A percentile compares a stretch with the other conserved stretches of the same genome.
These are phyloP conservation scores for Pyrrhosoma nymphula DNA, from an alignment of 2,888 invertebrate species.

Conservation along the genomic window DNA sequence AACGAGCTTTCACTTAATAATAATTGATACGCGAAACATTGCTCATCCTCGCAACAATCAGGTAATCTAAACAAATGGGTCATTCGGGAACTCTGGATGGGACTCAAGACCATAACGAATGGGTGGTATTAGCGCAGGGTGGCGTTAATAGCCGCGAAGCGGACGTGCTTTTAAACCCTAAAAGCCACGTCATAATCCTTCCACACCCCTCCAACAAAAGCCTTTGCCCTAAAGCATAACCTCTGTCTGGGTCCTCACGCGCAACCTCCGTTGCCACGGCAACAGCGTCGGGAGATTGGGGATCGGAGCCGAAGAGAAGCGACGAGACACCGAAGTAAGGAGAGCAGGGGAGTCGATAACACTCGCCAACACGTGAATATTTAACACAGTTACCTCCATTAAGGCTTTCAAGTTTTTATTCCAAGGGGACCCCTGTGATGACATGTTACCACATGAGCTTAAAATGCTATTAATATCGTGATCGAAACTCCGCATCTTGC, in stretches of 20 bases:
- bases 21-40: background rate
- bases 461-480: background rate
- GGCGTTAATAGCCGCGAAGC: background rate
- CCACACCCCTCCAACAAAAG: background rate
- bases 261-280: background rate
- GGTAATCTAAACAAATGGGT: background rate
- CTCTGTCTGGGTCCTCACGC: background rate
- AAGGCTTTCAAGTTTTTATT: background rate
- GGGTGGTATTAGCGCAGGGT: background rate
- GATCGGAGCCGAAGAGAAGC: background rate
- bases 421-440: background rate
- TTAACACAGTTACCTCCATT: background rate
- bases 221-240: background rate
- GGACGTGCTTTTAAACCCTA: background rate
- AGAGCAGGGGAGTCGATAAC: background rate
- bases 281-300: background rate
- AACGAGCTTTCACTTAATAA: background rate
- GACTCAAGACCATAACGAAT: background rate
- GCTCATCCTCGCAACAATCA: background rate
- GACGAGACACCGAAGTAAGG: background rate
- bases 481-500: background rate
- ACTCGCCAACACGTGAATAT: background rate
- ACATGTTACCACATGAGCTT: background rate
- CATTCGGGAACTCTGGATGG: too few species aligned
- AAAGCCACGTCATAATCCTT: slow-evolving; percentile 1